A percentile compares a stretch with the other conserved stretches of the same genome.
These are phyloP conservation scores for Margarornis squamiger DNA, from an alignment of 2,797 vertebrate species.

Conservation along the genomic window DNA sequence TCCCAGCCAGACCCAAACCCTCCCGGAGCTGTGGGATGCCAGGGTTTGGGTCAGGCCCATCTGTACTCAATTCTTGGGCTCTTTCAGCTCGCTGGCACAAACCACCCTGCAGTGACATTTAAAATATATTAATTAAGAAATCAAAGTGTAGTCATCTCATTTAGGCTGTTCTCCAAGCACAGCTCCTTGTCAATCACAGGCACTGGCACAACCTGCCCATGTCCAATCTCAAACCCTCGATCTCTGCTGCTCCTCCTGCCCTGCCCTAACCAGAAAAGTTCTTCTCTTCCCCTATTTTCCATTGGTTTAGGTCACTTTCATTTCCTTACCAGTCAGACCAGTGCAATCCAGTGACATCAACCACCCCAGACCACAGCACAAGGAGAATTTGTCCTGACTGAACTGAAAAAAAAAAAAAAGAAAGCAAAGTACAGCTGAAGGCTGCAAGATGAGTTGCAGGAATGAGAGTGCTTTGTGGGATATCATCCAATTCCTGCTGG, in stretches of 20 bases:
- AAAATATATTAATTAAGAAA: not conserved
- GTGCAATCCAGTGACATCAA: not conserved
- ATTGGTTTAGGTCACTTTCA: not conserved
- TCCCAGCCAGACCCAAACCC: not conserved
- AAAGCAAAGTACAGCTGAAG: not conserved
- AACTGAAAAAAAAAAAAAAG: not conserved
- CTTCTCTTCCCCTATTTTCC: not conserved
- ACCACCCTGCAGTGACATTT: not conserved
- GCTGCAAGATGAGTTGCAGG: conserved; percentile 52
- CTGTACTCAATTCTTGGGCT: not conserved
- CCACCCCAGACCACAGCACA: not conserved
- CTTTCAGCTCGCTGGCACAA: not conserved
- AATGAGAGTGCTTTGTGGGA: conserved; percentile 68
- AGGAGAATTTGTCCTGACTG: conserved; percentile 38
- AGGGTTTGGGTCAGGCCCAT: not conserved
- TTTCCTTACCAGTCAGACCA: not conserved
- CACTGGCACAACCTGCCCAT: not conserved
- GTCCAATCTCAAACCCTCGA: not conserved
- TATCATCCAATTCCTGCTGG: conserved; percentile 57
- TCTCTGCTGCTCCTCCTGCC: not conserved
- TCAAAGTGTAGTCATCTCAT: not conserved
- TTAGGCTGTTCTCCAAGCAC: not conserved
- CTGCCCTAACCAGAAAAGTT: not conserved
- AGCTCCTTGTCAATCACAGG: not conserved
- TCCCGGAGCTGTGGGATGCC: not conserved